These are phyloP conservation scores for Eira barbara DNA, from an alignment of 2,113 vertebrate species.

Conservation along the genomic window DNA sequence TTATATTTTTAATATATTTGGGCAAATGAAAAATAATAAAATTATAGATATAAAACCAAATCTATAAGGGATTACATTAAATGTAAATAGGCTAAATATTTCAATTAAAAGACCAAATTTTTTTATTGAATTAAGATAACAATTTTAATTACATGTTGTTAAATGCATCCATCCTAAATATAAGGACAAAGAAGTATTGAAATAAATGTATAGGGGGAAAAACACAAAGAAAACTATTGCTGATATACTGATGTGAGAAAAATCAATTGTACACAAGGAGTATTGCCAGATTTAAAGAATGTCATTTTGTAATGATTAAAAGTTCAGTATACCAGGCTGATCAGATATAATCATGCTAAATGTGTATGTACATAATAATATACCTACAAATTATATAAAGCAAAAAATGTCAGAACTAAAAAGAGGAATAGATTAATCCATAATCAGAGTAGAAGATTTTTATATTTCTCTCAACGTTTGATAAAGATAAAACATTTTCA, in stretches of 20 bases:
- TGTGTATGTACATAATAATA: background rate
- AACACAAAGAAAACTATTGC: background rate
- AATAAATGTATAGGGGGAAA: background rate
- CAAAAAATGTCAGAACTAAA: background rate
- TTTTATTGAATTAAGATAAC: background rate
- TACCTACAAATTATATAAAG: background rate
- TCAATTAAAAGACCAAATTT: background rate
- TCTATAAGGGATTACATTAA: background rate
- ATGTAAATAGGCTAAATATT: background rate
- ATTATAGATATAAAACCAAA: background rate
- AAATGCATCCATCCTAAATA: background rate
- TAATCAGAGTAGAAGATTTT: background rate
- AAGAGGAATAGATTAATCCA: background rate
- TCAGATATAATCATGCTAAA: background rate
- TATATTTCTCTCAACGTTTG: background rate
- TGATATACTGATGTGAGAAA: background rate
- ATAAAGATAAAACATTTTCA: background rate
- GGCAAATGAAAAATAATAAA: background rate
- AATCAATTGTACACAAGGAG: background rate
- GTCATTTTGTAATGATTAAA: background rate
- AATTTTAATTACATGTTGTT: background rate
- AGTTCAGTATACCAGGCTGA: background rate
- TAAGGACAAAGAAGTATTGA: background rate
- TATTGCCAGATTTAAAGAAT: background rate
- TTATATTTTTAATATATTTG: background rate